Conservation (phyloP, 2,888 invertebrate species). For the Crocallis elinguaria region DNA sequence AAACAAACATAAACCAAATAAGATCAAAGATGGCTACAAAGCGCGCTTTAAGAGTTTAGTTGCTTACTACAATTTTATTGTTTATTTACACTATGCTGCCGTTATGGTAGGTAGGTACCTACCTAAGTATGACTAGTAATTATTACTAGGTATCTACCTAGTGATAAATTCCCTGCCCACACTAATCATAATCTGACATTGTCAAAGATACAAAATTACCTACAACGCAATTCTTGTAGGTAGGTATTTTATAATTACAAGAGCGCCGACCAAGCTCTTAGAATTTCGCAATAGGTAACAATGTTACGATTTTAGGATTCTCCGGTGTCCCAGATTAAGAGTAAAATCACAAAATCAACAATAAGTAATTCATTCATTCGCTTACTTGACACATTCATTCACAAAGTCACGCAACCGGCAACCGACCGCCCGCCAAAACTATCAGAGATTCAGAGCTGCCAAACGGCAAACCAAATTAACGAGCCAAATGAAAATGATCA, state of each 20-base stretch:
- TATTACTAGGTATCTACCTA: too few relatives aligned
- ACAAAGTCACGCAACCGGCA: conserved; percentile 44
- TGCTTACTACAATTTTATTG: too few relatives aligned
- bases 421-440: conserved; percentile 51
- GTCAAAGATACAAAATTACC: neutral
- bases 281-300: neutral
- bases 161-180: neutral
- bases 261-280: neutral
- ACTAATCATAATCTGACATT: neutral
- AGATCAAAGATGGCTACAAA: too few relatives aligned
- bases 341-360: conserved; percentile 50
- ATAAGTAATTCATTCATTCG: conserved; percentile 58
- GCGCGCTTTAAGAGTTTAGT: too few relatives aligned
- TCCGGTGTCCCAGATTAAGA: conserved; percentile 37
- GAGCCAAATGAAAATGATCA: conserved; percentile 47
- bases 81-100: too few relatives aligned
- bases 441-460: conserved; percentile 66
- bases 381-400: conserved; percentile 55
- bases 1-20: too few relatives aligned
- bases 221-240: neutral
- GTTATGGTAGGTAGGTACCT: too few relatives aligned
- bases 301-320: conserved; percentile 27
- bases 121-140: neutral
- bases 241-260: too few relatives aligned
- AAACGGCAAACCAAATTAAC: conserved; percentile 55